phyloP scores from a whole-genome alignment of 1,140 invertebrate species.

The Proales similis region DNA sequence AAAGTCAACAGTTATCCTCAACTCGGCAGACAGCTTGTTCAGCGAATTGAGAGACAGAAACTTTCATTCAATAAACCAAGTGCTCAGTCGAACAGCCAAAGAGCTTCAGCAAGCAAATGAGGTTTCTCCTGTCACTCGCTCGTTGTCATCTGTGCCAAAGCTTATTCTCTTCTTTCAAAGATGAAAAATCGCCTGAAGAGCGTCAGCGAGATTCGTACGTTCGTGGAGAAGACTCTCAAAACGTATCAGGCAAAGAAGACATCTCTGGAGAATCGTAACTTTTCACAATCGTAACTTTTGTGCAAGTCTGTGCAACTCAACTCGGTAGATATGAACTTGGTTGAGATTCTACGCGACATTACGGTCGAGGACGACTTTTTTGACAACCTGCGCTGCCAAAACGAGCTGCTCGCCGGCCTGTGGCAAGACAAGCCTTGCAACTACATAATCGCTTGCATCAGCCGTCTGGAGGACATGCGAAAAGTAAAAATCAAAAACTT shows the following conservation, averaged over 20 bases:
- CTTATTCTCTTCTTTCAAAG: not conserved
- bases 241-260: conserved; percentile 74
- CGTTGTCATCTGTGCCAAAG: conserved; percentile 7
- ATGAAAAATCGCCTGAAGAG: conserved; percentile 35
- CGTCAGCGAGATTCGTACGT: conserved; percentile 77
- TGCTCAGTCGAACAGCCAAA: conserved; percentile 77
- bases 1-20: conserved; percentile 65
- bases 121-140: not conserved
- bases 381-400: conserved; percentile 66
- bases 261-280: conserved; percentile 64
- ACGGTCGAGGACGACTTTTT: conserved; percentile 63
- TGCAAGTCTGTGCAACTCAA: not conserved
- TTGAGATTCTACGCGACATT: conserved; percentile 66
- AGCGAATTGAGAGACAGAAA: conserved; percentile 80
- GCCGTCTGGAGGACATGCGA: conserved; percentile 60
- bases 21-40: conserved; percentile 81
- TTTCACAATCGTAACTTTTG: not conserved
- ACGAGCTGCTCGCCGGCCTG: conserved; percentile 75
- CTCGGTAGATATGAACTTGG: conserved; percentile 65
- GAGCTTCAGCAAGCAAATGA: conserved; percentile 39
- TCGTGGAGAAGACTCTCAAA: conserved; percentile 78
- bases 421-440: conserved; percentile 78
- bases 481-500: not conserved
- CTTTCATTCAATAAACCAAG: conserved; percentile 79
- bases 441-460: conserved; percentile 84